Conservation (phyloP, 2,113 vertebrate genomes). For the Macaca nemestrina region DNA sequence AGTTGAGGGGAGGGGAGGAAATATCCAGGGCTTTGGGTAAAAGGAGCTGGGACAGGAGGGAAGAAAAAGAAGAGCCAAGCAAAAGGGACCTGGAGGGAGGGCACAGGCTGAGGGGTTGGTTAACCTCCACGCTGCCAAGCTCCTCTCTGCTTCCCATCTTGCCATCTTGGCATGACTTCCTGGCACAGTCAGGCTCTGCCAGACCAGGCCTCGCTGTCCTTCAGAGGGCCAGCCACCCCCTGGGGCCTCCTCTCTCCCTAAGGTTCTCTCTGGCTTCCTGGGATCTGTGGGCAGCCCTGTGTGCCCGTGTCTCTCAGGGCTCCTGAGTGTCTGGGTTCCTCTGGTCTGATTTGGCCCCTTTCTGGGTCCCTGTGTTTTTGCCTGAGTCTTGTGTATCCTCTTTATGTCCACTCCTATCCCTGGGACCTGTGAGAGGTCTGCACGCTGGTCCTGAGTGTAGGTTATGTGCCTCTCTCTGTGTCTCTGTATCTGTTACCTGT, state of each 20-base stretch:
- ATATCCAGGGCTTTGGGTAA: constrained; percentile 55
- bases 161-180: background rate
- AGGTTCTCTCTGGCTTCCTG: background rate
- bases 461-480: background rate
- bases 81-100: background rate
- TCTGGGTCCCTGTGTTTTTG: background rate
- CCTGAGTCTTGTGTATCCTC: rapidly evolving
- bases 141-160: background rate
- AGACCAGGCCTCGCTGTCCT: background rate
- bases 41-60: constrained; percentile 17
- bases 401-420: background rate
- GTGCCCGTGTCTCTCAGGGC: rapidly evolving
- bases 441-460: background rate
- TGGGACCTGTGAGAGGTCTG: background rate
- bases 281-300: background rate
- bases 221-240: background rate
- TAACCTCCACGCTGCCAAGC: constrained; percentile 25
- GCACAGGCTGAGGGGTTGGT: constrained; percentile 29
- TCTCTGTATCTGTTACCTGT: background rate
- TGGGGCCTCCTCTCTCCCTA: background rate
- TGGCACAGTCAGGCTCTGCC: background rate
- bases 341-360: background rate
- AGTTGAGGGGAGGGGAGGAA: background rate
- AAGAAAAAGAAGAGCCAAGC: background rate
- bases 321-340: background rate